A percentile compares a stretch with the other conserved stretches of the same genome.
These are phyloP conservation scores for Cremastinae sp. DNA, from an alignment of 2,888 invertebrate species.

Conservation along the genomic window DNA sequence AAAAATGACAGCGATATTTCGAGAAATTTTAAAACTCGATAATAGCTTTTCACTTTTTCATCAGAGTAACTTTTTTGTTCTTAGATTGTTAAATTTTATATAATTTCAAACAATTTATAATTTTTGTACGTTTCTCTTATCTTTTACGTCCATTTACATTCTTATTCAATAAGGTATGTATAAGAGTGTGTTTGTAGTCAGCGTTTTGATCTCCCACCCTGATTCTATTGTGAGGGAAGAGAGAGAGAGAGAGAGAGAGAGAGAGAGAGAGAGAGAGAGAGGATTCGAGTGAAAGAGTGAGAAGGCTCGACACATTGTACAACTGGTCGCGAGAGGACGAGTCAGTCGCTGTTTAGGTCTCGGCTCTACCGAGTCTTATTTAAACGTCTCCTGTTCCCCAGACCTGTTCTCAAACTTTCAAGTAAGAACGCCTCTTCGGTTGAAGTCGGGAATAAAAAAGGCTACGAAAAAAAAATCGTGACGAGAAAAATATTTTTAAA, in stretches of 20 bases:
- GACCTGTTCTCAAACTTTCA: neutral
- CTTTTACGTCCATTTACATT: too few relatives aligned
- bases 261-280: constrained; percentile 68
- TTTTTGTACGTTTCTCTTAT: too few relatives aligned
- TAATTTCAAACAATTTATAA: too few relatives aligned
- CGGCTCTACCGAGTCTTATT: constrained; percentile 68
- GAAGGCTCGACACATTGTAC: constrained; percentile 27
- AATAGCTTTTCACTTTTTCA: too few relatives aligned
- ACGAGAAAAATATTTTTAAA: too few relatives aligned
- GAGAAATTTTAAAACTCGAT: too few relatives aligned
- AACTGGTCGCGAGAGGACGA: constrained; percentile 60
- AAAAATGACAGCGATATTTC: too few relatives aligned
- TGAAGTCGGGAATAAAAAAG: too few relatives aligned
- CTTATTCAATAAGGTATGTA: constrained; percentile 1
- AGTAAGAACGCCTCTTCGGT: constrained; percentile 1
- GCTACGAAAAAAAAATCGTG: too few relatives aligned
- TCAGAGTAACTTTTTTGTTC: too few relatives aligned
- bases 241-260: constrained; percentile 65
- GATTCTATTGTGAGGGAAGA: constrained; percentile 72
- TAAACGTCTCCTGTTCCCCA: neutral
- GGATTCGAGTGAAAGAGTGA: constrained; percentile 67
- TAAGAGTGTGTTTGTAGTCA: constrained; percentile 63
- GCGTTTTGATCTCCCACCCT: constrained; percentile 78
- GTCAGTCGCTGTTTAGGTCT: constrained; percentile 77
- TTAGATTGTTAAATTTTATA: too few relatives aligned